Evolutionary conservation across 2,888 invertebrate species (phyloP), one percentile per base, ranked within the genome.

Genomic region (Acleris emargana): DNA sequence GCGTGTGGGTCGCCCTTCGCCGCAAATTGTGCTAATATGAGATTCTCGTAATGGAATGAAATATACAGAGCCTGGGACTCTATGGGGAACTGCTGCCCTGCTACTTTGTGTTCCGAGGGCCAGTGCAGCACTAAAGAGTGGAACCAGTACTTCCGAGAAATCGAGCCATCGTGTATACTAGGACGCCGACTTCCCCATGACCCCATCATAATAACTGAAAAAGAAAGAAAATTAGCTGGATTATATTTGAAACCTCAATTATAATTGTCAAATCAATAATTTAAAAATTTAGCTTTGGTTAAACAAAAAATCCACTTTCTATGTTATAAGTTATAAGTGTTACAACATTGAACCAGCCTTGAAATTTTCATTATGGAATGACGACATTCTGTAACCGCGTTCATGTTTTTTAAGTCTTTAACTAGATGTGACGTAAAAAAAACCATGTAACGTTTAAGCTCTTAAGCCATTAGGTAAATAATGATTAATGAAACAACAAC

Each of bases 101-200:
- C 84, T 3, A 90, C 73, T 0, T 75, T 75, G 58, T 91, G 90
- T 55, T 91, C 90, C 0, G 90, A 88, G 0, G 88, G 89, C 77
- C 83, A 81, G 60, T 83, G 87, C 0, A 88, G 32, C 7, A 76
- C 72, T 32, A 90, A 57, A 0, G 86, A 88, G 67, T 89, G 81
- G 71, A 90, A 90, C 1, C 83, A 43, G 64, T 90, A 91, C 2
- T 88, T 80, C 0, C 90, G 83, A 45, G 84, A 82, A 38, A 68
- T 88, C 80, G 0, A 81, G 85, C 90, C 91, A 0, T 89, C 89
- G 63, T 83, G 83, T 1, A 90, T 71, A 0, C 81, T 47, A 0
- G 90, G 90, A 5, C 78, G 78, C 0, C 63, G 67, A 0, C 74
- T 61, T 0, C 71, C 68, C 89, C 89, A 90, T 49, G 73, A 64